Percentiles rank a stretch among this genome's conserved stretches.
Conservation (phyloP, 2,113 vertebrate genomes). For the Oreochromis spilurus region DNA sequence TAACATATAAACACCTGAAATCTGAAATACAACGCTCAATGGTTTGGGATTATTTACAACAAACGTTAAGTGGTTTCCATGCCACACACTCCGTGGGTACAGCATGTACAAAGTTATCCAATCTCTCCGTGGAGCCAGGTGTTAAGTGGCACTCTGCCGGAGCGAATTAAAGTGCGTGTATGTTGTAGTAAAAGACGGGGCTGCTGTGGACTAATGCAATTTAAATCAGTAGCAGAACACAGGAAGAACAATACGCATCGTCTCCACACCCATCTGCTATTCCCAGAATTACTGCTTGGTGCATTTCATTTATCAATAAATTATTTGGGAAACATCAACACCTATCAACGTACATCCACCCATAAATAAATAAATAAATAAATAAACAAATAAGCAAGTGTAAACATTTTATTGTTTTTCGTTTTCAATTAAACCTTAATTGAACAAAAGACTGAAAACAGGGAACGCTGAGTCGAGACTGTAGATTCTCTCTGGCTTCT, state of each 20-base stretch:
- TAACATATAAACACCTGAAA: neutral
- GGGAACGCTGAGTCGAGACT: conserved; percentile 26
- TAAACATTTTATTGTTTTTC: neutral
- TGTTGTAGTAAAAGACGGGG: neutral
- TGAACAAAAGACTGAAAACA: conserved; percentile 47
- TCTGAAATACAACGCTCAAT: neutral
- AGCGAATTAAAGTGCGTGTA: neutral
- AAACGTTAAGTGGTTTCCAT: neutral
- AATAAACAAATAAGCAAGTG: neutral
- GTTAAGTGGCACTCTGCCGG: neutral
- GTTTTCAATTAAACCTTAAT: too few relatives aligned
- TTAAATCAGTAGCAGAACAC: neutral
- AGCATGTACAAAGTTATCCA: neutral
- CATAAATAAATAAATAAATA: neutral
- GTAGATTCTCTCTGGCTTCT: conserved; percentile 45
- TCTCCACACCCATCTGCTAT: neutral
- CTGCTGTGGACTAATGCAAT: neutral
- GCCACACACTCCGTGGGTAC: neutral
- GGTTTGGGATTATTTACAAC: neutral
- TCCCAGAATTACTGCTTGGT: neutral
- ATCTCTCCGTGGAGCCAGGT: neutral
- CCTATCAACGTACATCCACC: neutral
- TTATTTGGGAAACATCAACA: neutral
- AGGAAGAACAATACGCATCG: neutral
- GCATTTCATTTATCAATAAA: neutral